Evolutionary conservation across 2,113 vertebrate genomes (phyloP).

Genomic region (Syngnathus scovelli): DNA sequence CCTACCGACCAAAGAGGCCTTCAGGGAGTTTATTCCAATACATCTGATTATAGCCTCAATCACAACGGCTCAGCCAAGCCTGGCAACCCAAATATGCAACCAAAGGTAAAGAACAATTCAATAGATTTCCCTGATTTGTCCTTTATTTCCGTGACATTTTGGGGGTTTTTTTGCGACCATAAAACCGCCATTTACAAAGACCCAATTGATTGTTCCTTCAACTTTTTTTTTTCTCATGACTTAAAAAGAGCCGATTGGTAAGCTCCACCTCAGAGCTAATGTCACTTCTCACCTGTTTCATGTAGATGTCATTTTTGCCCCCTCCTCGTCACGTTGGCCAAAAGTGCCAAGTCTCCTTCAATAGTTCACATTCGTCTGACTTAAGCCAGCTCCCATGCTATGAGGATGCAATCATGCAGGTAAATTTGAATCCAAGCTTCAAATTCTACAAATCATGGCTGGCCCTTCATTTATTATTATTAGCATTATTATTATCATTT

Average conservation of each 20-base stretch:
- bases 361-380: constrained; percentile 81
- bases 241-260: background rate
- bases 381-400: constrained; percentile 89
- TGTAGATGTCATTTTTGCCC: constrained; percentile 81
- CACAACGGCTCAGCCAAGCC: constrained; percentile 56
- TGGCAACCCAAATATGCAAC: constrained; percentile 62
- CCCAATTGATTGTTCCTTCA: background rate
- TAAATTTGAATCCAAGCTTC: constrained; percentile 58
- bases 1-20: constrained; percentile 66
- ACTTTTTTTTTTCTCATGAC: background rate
- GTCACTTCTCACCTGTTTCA: constrained; percentile 65
- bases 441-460: background rate
- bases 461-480: background rate
- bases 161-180: background rate
- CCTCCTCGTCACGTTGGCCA: constrained; percentile 68
- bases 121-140: background rate
- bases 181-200: background rate
- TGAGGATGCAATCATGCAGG: constrained; percentile 94
- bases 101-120: constrained; percentile 65
- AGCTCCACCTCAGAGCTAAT: constrained; percentile 41
- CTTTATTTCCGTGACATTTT: background rate
- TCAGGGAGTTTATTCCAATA: constrained; percentile 62
- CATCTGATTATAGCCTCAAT: constrained; percentile 57
- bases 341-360: constrained; percentile 76
- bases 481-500: too few species aligned